Percentiles rank a stretch among this genome's conserved stretches.
phyloP scores from a whole-genome alignment of 1,140 invertebrate genomes.

The Drosophila hydei region DNA sequence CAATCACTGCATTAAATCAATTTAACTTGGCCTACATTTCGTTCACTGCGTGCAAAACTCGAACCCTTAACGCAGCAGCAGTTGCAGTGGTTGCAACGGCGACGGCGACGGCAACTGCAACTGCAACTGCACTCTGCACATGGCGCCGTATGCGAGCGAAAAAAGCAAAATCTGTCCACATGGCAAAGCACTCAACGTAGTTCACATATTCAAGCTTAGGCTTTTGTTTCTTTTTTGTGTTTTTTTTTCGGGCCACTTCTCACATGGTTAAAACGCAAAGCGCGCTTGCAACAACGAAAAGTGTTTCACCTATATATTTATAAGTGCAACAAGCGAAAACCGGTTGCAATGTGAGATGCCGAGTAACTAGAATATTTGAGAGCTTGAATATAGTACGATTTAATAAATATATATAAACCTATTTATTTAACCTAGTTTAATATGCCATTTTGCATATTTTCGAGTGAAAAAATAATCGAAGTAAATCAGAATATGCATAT shows the following conservation, averaged over 20 bases:
- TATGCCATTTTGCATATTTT: too few species aligned
- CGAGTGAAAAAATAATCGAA: too few species aligned
- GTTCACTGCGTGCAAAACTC: constrained; percentile 9
- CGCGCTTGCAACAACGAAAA: too few species aligned
- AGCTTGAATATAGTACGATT: too few species aligned
- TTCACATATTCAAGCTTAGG: constrained; percentile 44
- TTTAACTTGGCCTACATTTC: constrained; percentile 82
- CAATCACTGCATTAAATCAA: constrained; percentile 80
- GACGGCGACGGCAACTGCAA: constrained; percentile 26
- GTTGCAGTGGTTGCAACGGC: constrained; percentile 22
- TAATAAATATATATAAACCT: too few species aligned
- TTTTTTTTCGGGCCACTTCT: too few species aligned
- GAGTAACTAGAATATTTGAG: too few species aligned
- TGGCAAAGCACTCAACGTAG: constrained; percentile 18
- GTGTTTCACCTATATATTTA: constrained; percentile 48
- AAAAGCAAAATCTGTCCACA: constrained; percentile 63
- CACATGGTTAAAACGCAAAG: too few species aligned
- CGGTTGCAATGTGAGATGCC: not conserved
- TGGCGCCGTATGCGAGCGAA: constrained; percentile 35
- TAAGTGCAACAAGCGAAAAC: not conserved
- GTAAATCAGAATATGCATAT: too few species aligned
- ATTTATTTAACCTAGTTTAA: too few species aligned
- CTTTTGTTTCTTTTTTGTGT: not conserved
- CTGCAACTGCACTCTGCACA: constrained; percentile 61
- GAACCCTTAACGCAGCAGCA: constrained; percentile 57